Conservation (phyloP, 2,888 invertebrate species). For the Hesperia comma region DNA sequence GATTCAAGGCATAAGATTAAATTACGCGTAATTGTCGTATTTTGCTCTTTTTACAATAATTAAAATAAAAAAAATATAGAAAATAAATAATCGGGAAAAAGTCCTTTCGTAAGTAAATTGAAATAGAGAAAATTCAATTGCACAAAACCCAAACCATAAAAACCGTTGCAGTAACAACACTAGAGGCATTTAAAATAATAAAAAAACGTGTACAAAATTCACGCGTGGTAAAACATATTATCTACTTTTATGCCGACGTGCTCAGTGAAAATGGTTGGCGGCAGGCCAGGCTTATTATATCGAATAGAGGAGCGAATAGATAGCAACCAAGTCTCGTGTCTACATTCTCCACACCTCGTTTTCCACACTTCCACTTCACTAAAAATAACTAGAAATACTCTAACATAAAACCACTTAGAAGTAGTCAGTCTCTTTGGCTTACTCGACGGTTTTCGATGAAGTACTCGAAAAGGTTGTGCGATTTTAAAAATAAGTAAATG, state of each 20-base stretch:
- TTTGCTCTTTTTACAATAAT: too few relatives aligned
- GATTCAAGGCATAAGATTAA: too few relatives aligned
- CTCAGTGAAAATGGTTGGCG: constrained; percentile 45
- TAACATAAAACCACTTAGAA: constrained; percentile 8
- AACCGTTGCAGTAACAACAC: constrained; percentile 14
- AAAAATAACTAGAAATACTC: constrained; percentile 15
- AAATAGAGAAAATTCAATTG: constrained; percentile 6
- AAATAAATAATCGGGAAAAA: too few relatives aligned
- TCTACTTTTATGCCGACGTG: constrained; percentile 44
- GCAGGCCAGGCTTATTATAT: constrained; percentile 45
- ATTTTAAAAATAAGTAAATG: too few relatives aligned
- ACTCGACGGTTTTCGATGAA: not conserved
- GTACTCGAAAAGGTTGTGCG: too few relatives aligned
- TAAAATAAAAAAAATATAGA: too few relatives aligned
- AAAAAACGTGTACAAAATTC: constrained; percentile 41
- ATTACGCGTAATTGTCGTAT: too few relatives aligned
- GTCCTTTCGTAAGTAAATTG: not conserved
- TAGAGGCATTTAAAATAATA: constrained; percentile 29
- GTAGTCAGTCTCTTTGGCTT: not conserved
- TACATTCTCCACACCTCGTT: constrained; percentile 28
- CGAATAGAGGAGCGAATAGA: constrained; percentile 41
- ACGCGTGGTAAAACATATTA: constrained; percentile 46
- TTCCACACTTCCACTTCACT: constrained; percentile 14
- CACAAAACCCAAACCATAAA: constrained; percentile 6
- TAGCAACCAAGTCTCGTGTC: constrained; percentile 35